These are phyloP conservation scores for Apeltes quadracus DNA, from an alignment of 2,113 vertebrate genomes.

Conservation along the genomic window DNA sequence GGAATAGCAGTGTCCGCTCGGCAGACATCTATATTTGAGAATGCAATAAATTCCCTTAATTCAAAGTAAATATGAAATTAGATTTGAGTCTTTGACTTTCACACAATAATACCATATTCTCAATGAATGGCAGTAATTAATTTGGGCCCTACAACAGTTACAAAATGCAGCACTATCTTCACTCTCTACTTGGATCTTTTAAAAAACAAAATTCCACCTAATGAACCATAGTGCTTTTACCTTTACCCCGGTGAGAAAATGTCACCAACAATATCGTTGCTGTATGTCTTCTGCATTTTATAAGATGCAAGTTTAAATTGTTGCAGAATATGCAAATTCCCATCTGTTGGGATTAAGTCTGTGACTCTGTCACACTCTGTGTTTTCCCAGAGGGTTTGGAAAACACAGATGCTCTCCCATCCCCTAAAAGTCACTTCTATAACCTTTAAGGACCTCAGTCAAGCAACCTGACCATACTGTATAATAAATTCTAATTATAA, in stretches of 20 bases:
- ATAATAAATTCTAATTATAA: slow-evolving; percentile 16
- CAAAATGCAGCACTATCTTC: not conserved
- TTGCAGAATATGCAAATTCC: slow-evolving; percentile 58
- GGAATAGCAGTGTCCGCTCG: not conserved
- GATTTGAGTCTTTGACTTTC: slow-evolving; percentile 11
- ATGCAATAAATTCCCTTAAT: slow-evolving; percentile 7
- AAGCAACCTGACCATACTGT: not conserved
- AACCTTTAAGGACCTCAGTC: slow-evolving; percentile 12
- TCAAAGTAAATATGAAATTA: slow-evolving; percentile 3
- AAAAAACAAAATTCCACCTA: not conserved
- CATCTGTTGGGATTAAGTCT: slow-evolving; percentile 54
- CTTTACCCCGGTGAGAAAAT: slow-evolving; percentile 16
- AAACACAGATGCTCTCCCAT: not conserved
- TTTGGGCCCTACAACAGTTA: slow-evolving; percentile 12
- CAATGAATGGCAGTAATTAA: slow-evolving; percentile 9
- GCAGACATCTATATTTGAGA: not conserved
- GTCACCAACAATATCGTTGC: slow-evolving; percentile 1
- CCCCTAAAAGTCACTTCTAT: slow-evolving; percentile 24
- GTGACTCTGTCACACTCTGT: slow-evolving; percentile 33
- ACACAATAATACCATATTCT: not conserved
- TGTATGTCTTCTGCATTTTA: slow-evolving; percentile 19
- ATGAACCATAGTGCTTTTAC: slow-evolving; percentile 8
- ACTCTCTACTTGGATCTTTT: not conserved
- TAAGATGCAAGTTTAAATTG: slow-evolving; percentile 10
- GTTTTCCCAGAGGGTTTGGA: slow-evolving; percentile 25